Evolutionary conservation across 2,888 invertebrate genomes (phyloP), one percentile per base, ranked within the genome.

Genomic region (Micropterix aruncella): DNA sequence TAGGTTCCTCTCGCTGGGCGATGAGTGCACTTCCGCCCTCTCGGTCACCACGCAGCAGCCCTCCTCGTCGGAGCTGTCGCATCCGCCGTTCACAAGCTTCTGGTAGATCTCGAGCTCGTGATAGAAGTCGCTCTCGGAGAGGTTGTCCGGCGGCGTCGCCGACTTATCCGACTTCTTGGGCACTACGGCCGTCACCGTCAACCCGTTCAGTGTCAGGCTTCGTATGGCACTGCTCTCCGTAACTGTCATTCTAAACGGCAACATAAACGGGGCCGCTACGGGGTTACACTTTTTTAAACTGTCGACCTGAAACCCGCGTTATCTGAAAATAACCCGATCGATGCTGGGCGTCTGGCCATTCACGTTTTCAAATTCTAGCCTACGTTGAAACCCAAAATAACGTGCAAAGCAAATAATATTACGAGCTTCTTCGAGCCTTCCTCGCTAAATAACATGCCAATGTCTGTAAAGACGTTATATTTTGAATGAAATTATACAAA

Each of bases 61-160:
- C 19, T 44, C 46, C 16, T 40, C 46, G 38, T 47, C 46, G n/a
- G 46, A 37, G 36, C 48, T 47, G 14, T 48, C 50, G 37, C 50
- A 47, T 45, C 48, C 50, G 2, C 51, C 51, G 41, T 46, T 50
- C 40, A 66, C 57, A 55, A 67, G 57, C 60, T 65, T 65, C 18
- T 63, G 60, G 58, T 65, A 66, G 53, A 67, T 57, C 55, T 67
- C 66, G 43, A 66, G 58, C 59, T 67, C 67, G 60, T 67, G 67
- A 59, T 67, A 67, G 59, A 64, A 66, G 55, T 63, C 64, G 43
- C 56, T 55, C 42, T 58, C 60, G 37, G 52, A 51, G 16, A 49
- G 44, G 40, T 48, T 47, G 37, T 49, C 50, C 3, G 50, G 50
- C 18, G 50, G 65, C 60, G 48, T 60, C 58, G 50, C 53, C 5